Percentiles rank a stretch among this genome's conserved stretches.
Conservation (phyloP, 1,140 invertebrate genomes). For the Plodia interpunctella region DNA sequence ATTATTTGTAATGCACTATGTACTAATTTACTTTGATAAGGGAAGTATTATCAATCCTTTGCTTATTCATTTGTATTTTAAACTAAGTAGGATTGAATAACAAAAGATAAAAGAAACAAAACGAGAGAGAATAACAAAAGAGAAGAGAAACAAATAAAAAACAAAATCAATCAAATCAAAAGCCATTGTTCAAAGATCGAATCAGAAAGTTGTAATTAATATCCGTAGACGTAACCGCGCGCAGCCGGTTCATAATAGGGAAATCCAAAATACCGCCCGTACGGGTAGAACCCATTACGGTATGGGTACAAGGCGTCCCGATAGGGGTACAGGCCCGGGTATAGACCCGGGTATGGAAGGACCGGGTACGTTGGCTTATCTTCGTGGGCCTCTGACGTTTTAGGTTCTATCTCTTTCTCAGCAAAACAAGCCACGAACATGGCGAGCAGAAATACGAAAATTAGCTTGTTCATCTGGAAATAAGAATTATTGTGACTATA, state of each 20-base stretch:
- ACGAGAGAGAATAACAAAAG: no score
- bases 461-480: slow-evolving; percentile 16
- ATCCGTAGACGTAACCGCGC: background rate
- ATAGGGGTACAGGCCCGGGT: background rate
- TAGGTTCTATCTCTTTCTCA: background rate
- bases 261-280: background rate
- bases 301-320: background rate
- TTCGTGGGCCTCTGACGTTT: background rate
- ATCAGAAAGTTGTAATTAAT: background rate
- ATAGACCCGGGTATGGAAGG: background rate
- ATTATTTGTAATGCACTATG: no score
- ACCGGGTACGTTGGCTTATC: background rate
- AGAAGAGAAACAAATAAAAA: background rate
- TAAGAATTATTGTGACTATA: no score
- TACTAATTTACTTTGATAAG: no score
- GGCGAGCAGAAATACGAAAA: slow-evolving; percentile 9
- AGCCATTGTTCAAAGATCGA: background rate
- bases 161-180: background rate
- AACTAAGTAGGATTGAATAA: no score
- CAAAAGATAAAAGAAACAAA: no score
- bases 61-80: no score
- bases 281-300: background rate
- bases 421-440: background rate
- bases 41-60: no score
- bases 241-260: background rate